Evolutionary conservation across 2,113 vertebrate genomes (phyloP), one percentile per base, ranked within the genome.

Genomic region (Brachyistius frenatus): DNA sequence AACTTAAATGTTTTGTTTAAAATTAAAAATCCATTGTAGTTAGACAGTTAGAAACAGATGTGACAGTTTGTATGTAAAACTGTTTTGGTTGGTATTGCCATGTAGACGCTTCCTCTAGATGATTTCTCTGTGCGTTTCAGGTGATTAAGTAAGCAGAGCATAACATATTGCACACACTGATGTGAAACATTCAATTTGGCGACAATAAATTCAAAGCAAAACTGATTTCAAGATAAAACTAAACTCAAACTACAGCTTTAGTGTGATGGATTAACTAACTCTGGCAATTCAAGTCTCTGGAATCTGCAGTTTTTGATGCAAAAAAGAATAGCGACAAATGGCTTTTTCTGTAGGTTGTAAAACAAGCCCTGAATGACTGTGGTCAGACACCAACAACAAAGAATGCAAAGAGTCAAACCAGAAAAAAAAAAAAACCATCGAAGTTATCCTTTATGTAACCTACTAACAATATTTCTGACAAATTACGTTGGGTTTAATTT

Each of bases 151-250:
- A 5, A 72, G 11, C 66, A 44, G 8, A 61, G 68, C 61, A 23
- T 6, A 47, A 39, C 32, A n/a, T n/a, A 56, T 23, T n/a, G 36
- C 71, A 39, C 37, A 66, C 9, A 15, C 35, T 7, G 50, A 80
- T 36, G 31, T 49, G 7, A 73, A 66, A 46, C 14, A 55, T 56
- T 46, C 76, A 65, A 75, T 69, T 41, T 49, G 37, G 36, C 37
- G 71, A 23, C 61, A 56, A 78, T 71, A 36, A 78, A 81, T 74
- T 78, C 70, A 75, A 68, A 56, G 10, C 23, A 66, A 86, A 80
- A 76, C 36, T 63, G 30, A 77, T 66, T 71, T 78, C 52, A 44
- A 62, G 66, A 80, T 69, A 73, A 77, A 66, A 56, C 11, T n/a
- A 49, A 76, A 82, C 53, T 73, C 15, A 73, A 83, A 66, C 70